phyloP scores from a whole-genome alignment of 2,888 invertebrate species.

The Isotomurus palustris region DNA sequence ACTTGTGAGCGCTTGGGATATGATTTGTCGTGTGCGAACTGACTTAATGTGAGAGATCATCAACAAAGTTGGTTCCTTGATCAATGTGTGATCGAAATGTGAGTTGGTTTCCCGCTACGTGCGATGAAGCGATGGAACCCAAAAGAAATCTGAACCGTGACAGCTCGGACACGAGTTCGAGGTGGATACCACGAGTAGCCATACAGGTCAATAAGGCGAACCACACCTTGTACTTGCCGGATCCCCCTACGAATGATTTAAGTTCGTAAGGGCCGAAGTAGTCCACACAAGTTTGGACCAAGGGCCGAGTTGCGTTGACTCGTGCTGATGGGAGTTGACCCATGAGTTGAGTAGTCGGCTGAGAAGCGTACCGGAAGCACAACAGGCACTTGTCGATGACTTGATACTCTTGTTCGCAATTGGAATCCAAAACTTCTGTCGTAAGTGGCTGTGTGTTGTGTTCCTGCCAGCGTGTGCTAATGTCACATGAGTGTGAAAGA shows the following conservation, averaged over 20 bases:
- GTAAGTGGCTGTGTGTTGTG: slow-evolving; percentile 8
- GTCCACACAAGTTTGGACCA: slow-evolving; percentile 25
- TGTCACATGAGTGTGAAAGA: neutral
- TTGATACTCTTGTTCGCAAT: slow-evolving; percentile 6
- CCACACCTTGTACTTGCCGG: slow-evolving; percentile 12
- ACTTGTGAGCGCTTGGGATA: neutral
- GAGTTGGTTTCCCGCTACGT: slow-evolving; percentile 21
- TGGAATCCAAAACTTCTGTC: slow-evolving; percentile 16
- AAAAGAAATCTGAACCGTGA: slow-evolving; percentile 26
- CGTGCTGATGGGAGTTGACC: slow-evolving; percentile 7
- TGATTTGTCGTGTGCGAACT: neutral
- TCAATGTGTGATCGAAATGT: slow-evolving; percentile 29
- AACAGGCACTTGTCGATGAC: slow-evolving; percentile 2
- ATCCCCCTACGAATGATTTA: neutral
- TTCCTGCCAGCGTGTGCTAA: slow-evolving; percentile 12
- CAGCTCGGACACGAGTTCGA: slow-evolving; percentile 21
- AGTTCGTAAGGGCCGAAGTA: slow-evolving; percentile 19
- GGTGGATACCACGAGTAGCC: slow-evolving; percentile 21
- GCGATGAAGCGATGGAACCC: slow-evolving; percentile 26
- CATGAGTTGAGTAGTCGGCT: slow-evolving; percentile 12
- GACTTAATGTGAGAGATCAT: slow-evolving; percentile 15
- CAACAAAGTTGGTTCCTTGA: slow-evolving; percentile 33
- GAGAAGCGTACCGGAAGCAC: neutral
- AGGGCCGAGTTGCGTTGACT: slow-evolving; percentile 13
- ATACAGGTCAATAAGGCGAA: slow-evolving; percentile 26